A percentile compares a stretch with the other conserved stretches of the same genome.
Evolutionary conservation across 2,888 invertebrate genomes (phyloP).

Genomic region (Amphipoea lucens): DNA sequence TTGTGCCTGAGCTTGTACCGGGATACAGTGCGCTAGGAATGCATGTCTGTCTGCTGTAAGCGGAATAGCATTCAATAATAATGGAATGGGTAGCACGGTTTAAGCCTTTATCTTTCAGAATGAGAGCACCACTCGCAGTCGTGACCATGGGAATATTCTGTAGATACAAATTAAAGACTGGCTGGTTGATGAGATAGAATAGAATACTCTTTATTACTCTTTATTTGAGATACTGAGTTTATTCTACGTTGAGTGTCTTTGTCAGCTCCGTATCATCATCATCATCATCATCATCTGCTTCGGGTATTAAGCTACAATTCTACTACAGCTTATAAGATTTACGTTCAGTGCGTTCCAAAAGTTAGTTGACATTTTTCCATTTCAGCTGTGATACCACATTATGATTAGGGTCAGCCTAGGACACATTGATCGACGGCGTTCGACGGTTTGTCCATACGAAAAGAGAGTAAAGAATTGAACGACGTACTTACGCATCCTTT

Average conservation of each 20-base stretch:
- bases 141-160: background rate
- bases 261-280: background rate
- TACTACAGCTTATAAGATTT: no score
- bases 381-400: no score
- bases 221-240: background rate
- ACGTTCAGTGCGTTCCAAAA: no score
- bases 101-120: background rate
- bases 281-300: no score
- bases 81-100: background rate
- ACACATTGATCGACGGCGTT: no score
- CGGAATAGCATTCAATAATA: conserved; percentile 2
- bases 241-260: background rate
- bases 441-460: no score
- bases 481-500: no score
- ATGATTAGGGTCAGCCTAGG: no score
- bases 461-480: no score
- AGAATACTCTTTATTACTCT: no score
- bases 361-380: no score
- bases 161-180: background rate
- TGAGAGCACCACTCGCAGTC: background rate
- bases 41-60: conserved; percentile 10
- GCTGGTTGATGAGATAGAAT: background rate
- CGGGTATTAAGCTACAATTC: no score
- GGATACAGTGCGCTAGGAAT: conserved; percentile 6
- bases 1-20: background rate